Evolutionary conservation across 2,888 invertebrate species (phyloP), one percentile per base, ranked within the genome.

Genomic region (Melinaea marsaeus): DNA sequence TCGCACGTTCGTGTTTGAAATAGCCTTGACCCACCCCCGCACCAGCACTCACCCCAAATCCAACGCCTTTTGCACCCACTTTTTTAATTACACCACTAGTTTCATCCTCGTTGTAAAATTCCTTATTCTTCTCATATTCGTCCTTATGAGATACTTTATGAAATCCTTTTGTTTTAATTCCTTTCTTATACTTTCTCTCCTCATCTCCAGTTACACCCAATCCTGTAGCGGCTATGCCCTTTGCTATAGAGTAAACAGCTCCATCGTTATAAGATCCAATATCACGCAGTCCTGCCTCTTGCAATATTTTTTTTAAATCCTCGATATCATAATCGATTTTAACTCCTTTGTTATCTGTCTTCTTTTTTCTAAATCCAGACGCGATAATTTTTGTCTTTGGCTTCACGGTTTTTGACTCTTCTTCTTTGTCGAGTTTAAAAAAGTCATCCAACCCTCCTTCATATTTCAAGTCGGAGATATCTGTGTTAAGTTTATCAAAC

Each of bases 61-160:
- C 89, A 37, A 83, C 72, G n/a, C 86, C 86, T 72, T 91, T 91
- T 3, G 86, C 88, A 0, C 91, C 92, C 69, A 88, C 81, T 76
- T 90, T 91, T 54, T 88, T 88, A 13, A 91, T 83, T 33, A 84
- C 83, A 3, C 92, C 92, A 67, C 83, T 91, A 7, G 88, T 87
- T 79, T 92, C 90, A 64, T 90, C 87, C 60, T 92, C 92, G 75
- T 92, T 92, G 72, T 91, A 93, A 79, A 92, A 92, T 64, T 90
- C 83, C 73, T 92, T 92, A 62, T 92, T 91, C 73, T 92, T 92
- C 70, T 92, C 91, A 74, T 92, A 93, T 74, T 93, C 93, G 71
- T 93, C 92, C 78, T 92, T 93, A 73, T 93, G 92, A 64, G 92
- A 91, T 0, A 92, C 88, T 69, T 87, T 89, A 71, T 92, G 92